Base-by-base conservation (phyloP, 92 coral and sea anemone species). In the Pocillopora meandrina region DNA sequence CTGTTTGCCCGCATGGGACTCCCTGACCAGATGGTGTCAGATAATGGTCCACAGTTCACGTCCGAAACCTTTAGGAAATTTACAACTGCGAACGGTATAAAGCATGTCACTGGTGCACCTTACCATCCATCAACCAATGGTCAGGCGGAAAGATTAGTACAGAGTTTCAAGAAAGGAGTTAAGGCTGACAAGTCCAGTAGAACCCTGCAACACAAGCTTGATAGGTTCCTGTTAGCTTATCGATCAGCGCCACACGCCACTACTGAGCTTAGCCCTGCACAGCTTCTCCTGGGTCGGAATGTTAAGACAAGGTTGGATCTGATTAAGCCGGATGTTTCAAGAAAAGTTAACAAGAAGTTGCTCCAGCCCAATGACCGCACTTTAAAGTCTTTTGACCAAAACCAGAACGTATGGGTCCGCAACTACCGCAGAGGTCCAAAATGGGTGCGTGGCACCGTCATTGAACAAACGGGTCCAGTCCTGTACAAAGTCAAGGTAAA, bases 61-160 rank as follows among this genome's bases (percentile, higher is more conserved):
- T 47, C 72, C 2, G 77, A 72, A 15, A 65, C 67, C 31, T 23
- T 81, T 36, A 61, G 55, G 70, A 84, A 77, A 26, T 78, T 78
- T 35, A 10, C 63, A 10, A 78, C 19, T 12, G 26, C 12, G 11
- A 78, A 78, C 49, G 12, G 61, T 42, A 63, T 79, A 6, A 65
- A 67, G 20, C 72, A 78, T 12, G 17, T 61, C 36, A 16, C 52
- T 59, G 33, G 55, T 35, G 59, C 75, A 9, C 79, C 81, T 65
- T 77, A 77, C 77, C 78, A 85, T 36, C 82, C 89, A 15, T 86
- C 92, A 71, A 75, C 87, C 1, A 90, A 90, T 86, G 90, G 93
- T 12, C 80, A 75, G 63, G 90, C 87, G 21, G 93, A 86, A 75
- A 74, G 93, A 63, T 42, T 42, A 42, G 68, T 64, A 64, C 68